Percentiles rank a stretch among this genome's conserved stretches.
phyloP scores from a whole-genome alignment of 2,888 invertebrate genomes.

The Carcina quercana region DNA sequence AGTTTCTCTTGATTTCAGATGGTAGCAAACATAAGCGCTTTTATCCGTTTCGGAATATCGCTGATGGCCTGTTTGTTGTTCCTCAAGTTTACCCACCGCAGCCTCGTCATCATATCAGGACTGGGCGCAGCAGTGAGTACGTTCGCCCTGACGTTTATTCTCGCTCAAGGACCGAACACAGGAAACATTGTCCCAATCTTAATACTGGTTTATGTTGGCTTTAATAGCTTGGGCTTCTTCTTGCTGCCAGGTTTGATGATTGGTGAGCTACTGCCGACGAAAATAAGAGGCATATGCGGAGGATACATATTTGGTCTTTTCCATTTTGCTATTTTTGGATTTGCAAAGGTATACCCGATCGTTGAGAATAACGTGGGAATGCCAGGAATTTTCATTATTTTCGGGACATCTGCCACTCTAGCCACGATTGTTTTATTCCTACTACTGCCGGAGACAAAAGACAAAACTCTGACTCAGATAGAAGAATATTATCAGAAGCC shows the following conservation, averaged over 20 bases:
- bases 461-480: conserved; percentile 80
- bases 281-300: conserved; percentile 82
- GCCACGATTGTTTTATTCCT: conserved; percentile 79
- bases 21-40: conserved; percentile 81
- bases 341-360: conserved; percentile 81
- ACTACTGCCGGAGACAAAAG: conserved; percentile 84
- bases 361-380: conserved; percentile 76
- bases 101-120: conserved; percentile 79
- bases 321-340: conserved; percentile 79
- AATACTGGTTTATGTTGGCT: conserved; percentile 81
- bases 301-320: conserved; percentile 83
- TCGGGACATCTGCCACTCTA: conserved; percentile 76
- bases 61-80: conserved; percentile 79
- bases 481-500: conserved; percentile 84
- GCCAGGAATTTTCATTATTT: conserved; percentile 81
- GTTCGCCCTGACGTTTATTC: conserved; percentile 64
- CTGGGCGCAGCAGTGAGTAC: conserved; percentile 79
- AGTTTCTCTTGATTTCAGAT: conserved; percentile 36
- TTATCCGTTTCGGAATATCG: conserved; percentile 78
- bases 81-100: conserved; percentile 77
- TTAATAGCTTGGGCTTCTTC: conserved; percentile 83
- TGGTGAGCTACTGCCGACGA: conserved; percentile 83
- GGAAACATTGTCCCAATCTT: conserved; percentile 42
- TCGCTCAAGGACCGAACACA: conserved; percentile 35
- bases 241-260: conserved; percentile 84